Base-by-base conservation (phyloP, 2,113 vertebrate genomes). In the Periophthalmus modestus region DNA sequence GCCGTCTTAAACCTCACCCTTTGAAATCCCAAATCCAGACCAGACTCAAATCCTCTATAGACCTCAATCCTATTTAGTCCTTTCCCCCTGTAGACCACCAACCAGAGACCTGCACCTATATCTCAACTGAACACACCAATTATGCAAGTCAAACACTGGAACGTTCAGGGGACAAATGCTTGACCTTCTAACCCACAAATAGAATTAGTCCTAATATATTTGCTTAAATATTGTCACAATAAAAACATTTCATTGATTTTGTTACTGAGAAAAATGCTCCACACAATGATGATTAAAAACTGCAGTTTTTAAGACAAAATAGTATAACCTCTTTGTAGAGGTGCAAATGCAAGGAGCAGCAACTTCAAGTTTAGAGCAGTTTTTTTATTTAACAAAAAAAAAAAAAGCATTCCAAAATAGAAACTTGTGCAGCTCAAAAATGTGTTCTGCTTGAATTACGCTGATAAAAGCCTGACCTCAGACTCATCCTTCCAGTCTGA, bases 11-110 rank as follows among this genome's bases (percentile, higher is more conserved):
- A 75, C 74, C 83, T 16, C 50, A 72, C 74, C 81, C 83, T 87
- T 89, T 91, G 83, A 91, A 28, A 28, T 28, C 89, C 85, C 75
- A 75, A 83, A 86, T 84, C 75, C 84, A 87, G 59, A 57, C 23
- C 13, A 55, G 71, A 75, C 52, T 54, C 71, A 69, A 75, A 66
- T 36, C 9, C 55, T 4, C 73, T 75, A 84, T 69, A 84, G 55
- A 21, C 68, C 66, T 48, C 71, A 70, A 67, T 80, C 39, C 77
- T 72, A 69, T 6, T 69, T 62, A 58, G 58, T 59, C 52, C 67
- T 33, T 19, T 5, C 78, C 39, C 61, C 71, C 65, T 66, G 0
- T 16, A 14, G 68, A 61, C 71, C 43, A 55, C 77, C 39, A 43
- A 43, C 39, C 39, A 10, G 39, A 43, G 7, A 59, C 23, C 57